These are phyloP conservation scores for Drosophila acutilabella DNA, from an alignment of 2,888 invertebrate genomes.

Conservation along the genomic window DNA sequence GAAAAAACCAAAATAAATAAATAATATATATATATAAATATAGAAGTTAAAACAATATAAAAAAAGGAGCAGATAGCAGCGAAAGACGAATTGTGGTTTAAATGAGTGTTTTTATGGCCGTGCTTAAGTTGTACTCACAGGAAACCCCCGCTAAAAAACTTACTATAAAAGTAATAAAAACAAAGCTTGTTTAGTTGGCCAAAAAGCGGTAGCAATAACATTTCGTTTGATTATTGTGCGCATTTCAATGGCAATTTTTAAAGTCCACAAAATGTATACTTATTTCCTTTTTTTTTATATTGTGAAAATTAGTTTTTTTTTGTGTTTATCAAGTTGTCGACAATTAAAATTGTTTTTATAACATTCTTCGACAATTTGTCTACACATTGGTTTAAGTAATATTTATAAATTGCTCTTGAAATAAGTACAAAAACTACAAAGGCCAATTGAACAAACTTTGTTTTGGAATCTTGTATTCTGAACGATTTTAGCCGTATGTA, in stretches of 20 bases:
- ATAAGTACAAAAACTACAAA: constrained; percentile 23
- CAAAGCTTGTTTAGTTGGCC: constrained; percentile 66
- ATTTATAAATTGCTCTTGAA: constrained; percentile 48
- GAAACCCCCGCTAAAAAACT: constrained; percentile 1
- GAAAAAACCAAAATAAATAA: constrained; percentile 70
- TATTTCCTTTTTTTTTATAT: background rate
- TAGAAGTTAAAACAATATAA: constrained; percentile 52
- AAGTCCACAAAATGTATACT: background rate
- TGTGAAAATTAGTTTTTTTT: constrained; percentile 3
- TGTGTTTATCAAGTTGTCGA: background rate
- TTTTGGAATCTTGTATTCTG: constrained; percentile 42
- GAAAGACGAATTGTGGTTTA: constrained; percentile 19
- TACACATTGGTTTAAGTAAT: too few species aligned
- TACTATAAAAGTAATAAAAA: constrained; percentile 30
- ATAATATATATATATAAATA: constrained; percentile 33
- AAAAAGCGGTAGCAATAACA: constrained; percentile 50
- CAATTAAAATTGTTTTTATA: constrained; percentile 2
- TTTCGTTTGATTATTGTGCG: constrained; percentile 31
- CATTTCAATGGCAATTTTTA: constrained; percentile 61
- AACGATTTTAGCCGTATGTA: constrained; percentile 47
- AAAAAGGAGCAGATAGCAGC: constrained; percentile 17
- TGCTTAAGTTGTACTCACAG: constrained; percentile 31
- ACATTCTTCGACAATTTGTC: constrained; percentile 4
- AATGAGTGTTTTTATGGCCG: constrained; percentile 21
- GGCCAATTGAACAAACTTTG: constrained; percentile 63